Percentiles rank a stretch among this genome's conserved stretches.
These are phyloP conservation scores for Pseudopipra pipra DNA, from an alignment of 2,113 vertebrate species.

Conservation along the genomic window DNA sequence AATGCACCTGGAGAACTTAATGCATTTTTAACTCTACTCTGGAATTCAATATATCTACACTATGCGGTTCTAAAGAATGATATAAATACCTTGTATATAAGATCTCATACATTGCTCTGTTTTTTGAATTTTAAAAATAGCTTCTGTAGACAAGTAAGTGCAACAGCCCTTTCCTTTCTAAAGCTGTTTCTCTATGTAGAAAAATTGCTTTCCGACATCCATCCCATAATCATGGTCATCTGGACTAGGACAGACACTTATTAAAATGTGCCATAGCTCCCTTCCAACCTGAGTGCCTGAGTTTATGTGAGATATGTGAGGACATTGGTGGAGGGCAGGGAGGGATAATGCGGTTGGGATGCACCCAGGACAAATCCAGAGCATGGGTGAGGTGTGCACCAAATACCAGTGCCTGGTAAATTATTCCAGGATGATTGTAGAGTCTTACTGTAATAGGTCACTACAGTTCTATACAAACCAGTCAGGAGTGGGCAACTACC, in stretches of 20 bases:
- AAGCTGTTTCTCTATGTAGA: neutral
- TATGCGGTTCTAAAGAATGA: neutral
- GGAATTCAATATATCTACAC: neutral
- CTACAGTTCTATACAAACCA: neutral
- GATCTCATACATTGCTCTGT: neutral
- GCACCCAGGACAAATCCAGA: neutral
- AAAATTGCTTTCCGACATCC: neutral
- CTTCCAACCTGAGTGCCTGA: neutral
- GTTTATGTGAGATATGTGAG: neutral
- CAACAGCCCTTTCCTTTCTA: neutral
- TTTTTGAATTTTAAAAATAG: neutral
- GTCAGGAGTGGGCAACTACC: neutral
- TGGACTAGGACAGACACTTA: neutral
- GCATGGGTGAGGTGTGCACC: accelerated
- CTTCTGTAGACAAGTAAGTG: neutral
- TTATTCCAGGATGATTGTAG: neutral
- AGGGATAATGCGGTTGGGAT: neutral
- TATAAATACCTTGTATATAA: neutral
- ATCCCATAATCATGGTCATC: neutral
- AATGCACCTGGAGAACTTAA: neutral
- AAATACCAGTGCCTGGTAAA: neutral
- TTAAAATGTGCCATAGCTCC: neutral
- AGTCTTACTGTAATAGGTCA: neutral
- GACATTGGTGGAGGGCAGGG: neutral
- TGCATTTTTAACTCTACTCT: neutral